phyloP scores from a whole-genome alignment of 2,113 vertebrate genomes.

The Podilymbus podiceps region DNA sequence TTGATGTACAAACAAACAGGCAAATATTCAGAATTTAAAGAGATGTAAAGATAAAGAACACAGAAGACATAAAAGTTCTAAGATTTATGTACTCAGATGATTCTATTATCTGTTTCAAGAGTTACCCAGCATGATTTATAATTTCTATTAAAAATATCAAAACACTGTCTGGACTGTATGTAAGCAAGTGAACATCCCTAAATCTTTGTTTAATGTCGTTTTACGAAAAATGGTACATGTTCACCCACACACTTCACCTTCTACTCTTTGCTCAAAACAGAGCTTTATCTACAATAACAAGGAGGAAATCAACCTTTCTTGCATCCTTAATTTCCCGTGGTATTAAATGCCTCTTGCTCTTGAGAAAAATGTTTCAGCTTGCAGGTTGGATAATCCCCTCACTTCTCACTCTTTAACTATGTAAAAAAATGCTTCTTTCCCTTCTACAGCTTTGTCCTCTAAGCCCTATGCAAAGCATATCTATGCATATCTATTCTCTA shows the following conservation, averaged over 20 bases:
- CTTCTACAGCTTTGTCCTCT: not conserved
- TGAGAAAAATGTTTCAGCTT: not conserved
- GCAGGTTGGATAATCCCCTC: not conserved
- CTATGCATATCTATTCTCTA: not conserved
- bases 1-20: not conserved
- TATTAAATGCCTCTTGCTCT: conserved; percentile 4
- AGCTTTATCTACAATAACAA: not conserved
- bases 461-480: not conserved
- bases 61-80: not conserved
- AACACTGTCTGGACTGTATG: not conserved
- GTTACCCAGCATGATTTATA: not conserved
- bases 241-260: not conserved
- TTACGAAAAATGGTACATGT: not conserved
- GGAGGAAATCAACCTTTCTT: not conserved
- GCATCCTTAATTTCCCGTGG: not conserved
- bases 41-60: not conserved
- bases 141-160: conserved; percentile 19
- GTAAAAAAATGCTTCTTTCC: not conserved
- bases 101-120: not conserved
- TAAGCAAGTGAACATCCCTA: not conserved
- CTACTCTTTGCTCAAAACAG: not conserved
- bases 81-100: not conserved
- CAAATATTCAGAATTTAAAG: not conserved
- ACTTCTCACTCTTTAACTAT: not conserved
- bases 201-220: not conserved